A percentile compares a stretch with the other conserved stretches of the same genome.
These are phyloP conservation scores for Chloroceryle inda DNA, from an alignment of 2,797 vertebrate genomes.

Conservation along the genomic window DNA sequence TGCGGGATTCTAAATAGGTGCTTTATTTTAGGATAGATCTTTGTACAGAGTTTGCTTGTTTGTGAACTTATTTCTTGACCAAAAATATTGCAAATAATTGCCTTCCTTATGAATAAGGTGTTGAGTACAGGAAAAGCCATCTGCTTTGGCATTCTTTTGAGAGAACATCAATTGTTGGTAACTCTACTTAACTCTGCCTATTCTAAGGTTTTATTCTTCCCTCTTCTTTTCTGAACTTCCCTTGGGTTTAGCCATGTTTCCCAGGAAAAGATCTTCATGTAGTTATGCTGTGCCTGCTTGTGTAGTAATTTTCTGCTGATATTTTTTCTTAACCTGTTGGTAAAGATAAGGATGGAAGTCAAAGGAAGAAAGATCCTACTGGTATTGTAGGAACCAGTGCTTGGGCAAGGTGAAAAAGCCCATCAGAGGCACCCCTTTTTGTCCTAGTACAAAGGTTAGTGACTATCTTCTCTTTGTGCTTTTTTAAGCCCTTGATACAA, in stretches of 20 bases:
- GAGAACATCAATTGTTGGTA: rapidly evolving
- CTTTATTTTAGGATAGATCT: not conserved
- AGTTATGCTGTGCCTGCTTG: not conserved
- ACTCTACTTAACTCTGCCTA: not conserved
- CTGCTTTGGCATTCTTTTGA: not conserved
- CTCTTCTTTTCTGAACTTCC: not conserved
- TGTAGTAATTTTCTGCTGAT: not conserved
- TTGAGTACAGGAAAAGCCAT: not conserved
- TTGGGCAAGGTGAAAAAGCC: not conserved
- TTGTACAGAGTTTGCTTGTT: not conserved
- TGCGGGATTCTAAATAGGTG: not conserved
- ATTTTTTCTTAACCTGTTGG: not conserved
- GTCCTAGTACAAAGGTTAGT: not conserved
- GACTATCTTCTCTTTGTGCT: not conserved
- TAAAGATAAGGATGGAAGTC: not conserved
- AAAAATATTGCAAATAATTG: not conserved
- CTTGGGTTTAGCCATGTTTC: not conserved
- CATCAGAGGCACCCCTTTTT: rapidly evolving
- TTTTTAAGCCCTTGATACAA: not conserved
- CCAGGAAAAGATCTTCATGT: not conserved
- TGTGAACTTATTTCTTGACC: not conserved
- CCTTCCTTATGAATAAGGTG: not conserved
- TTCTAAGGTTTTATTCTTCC: not conserved
- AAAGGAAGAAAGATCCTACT: not conserved
- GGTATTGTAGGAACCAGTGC: not conserved